Base-by-base conservation (phyloP, 2,113 vertebrate species). In the Lanius collurio region DNA sequence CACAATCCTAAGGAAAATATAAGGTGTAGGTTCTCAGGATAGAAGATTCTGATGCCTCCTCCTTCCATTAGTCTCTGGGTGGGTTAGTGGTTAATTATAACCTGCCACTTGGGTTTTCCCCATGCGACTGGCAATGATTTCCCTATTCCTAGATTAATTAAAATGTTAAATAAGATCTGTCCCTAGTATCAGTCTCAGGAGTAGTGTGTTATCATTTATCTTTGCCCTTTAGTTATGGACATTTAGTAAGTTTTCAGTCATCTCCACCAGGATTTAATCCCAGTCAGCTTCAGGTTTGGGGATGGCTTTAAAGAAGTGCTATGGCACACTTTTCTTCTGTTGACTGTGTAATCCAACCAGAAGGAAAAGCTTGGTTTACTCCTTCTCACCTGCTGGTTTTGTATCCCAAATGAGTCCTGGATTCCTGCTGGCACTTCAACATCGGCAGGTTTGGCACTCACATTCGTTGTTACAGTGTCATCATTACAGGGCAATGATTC, bases 61-160 rank as follows among this genome's bases (percentile, higher is more conserved):
- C 63, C 55, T 95, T 35, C 47, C 39, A 16, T 93, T 22, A 26
- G 59, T 78, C 47, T 78, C 83, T 75, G 20, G 20, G 44, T 84
- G 77, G 52, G 93, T 92, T 94, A 75, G 76, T 94, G 86, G 89
- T 92, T 95, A 97, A 95, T 95, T 97, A 94, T 94, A 94, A 82
- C 83, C 68, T 84, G 91, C 89, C 91, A 68, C 86, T 95, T 93
- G 94, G 86, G 91, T 74, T 93, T 96, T 94, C 77, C 86, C 70
- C 16, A 2, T 84, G 76, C 59, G 89, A 87, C 76, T 83, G 75
- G 64, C 76, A 81, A 11, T 63, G 56, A 75, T 90, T 96, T 92
- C 82, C 85, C 76, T 92, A 71, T 90, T 94, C 93, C 92, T 96
- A 75, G 68, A 87, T 90, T 93, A 97, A 96, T 97, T 96, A 86